Evolutionary conservation across 2,113 vertebrate genomes (phyloP), one percentile per base, ranked within the genome.

Genomic region (Jacana jacana): DNA sequence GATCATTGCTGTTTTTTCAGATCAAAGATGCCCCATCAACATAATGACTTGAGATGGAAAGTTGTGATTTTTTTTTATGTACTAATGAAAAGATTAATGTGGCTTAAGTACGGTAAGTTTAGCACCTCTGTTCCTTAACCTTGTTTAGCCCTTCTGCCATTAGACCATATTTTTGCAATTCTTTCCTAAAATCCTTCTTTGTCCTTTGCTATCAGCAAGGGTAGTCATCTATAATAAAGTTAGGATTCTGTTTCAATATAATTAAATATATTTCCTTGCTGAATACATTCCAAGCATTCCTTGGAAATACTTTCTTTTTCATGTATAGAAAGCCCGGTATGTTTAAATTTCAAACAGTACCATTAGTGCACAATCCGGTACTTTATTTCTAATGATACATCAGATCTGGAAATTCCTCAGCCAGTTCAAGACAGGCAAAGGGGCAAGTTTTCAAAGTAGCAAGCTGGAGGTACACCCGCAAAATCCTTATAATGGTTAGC

Each of bases 221-320:
- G 27, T 83, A 96, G 91, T 72, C 20, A 39, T 82, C 71, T 87
- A 94, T 98, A 97, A 98, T 95, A 97, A 93, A 83, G 91, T 97
- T 97, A 97, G 97, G 93, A 96, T 98, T 97, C 95, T 93, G 95
- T 98, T 98, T 98, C 97, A 97, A 92, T 93, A 95, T 97, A 97
- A 97, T 98, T 97, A 97, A 97, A 95, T 80, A 88, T 96, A 91
- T 95, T 97, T 97, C 97, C 94, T 97, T 58, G 82, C 89, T 94
- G 94, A 94, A 91, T 97, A 91, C 95, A 98, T 98, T 98, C 97
- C 97, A 98, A 84, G 85, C 97, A 98, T 98, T 97, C 97, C 90
- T 97, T 91, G 79, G 93, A 97, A 95, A 97, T 97, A 81, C 88
- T 97, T 97, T 85, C 90, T 96, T 94, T 97, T 90, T 81, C n/a